phyloP scores from a whole-genome alignment of 1,140 invertebrate genomes.

The Phocides pigmalion region DNA sequence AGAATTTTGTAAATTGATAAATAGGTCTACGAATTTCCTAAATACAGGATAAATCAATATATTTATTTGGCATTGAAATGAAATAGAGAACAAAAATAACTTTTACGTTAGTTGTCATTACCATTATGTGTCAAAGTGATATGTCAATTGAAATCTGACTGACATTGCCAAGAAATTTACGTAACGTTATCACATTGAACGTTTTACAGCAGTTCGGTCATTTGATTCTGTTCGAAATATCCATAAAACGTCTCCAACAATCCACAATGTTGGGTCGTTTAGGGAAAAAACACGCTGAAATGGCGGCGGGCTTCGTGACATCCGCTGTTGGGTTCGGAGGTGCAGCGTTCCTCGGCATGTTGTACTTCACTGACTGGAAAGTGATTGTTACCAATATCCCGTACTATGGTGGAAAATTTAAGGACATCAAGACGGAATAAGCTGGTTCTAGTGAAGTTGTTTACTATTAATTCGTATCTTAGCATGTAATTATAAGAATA shows the following conservation, averaged over 20 bases:
- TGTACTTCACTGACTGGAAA: conserved; percentile 93
- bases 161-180: conserved; percentile 2
- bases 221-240: neutral
- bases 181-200: neutral
- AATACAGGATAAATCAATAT: too few relatives aligned
- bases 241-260: neutral
- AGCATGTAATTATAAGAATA: conserved; percentile 44
- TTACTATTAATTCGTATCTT: conserved; percentile 39
- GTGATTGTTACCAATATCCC: conserved; percentile 88
- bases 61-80: too few relatives aligned
- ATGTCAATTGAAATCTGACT: too few relatives aligned
- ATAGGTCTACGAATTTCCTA: too few relatives aligned
- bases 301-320: conserved; percentile 64
- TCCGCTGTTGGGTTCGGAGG: conserved; percentile 86
- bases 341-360: conserved; percentile 80
- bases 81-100: too few relatives aligned
- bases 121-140: neutral
- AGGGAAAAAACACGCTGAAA: conserved; percentile 66
- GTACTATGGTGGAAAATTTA: conserved; percentile 89
- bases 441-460: conserved; percentile 12
- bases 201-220: neutral
- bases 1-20: too few relatives aligned
- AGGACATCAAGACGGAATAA: conserved; percentile 61
- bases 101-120: too few relatives aligned
- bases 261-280: conserved; percentile 59